These are phyloP conservation scores for Conchocele bisecta DNA, from an alignment of 2,888 invertebrate genomes.

Conservation along the genomic window DNA sequence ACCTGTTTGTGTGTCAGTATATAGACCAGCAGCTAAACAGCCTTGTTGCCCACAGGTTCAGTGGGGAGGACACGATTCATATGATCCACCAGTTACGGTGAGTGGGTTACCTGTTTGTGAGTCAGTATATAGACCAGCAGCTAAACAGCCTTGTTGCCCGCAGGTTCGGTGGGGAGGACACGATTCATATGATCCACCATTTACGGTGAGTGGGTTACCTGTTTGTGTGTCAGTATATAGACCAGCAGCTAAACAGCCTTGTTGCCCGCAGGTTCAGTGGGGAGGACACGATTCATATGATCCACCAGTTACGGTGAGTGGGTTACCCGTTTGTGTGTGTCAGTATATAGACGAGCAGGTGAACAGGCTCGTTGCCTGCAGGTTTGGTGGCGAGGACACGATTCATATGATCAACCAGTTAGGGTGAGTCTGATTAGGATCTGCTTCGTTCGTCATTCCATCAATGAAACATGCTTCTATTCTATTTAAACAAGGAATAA, in stretches of 20 bases:
- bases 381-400: conserved; percentile 74
- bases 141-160: conserved; percentile 73
- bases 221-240: no score
- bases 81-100: conserved; percentile 61
- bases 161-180: conserved; percentile 73
- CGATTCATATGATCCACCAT: conserved; percentile 55
- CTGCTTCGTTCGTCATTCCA: no score
- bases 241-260: conserved; percentile 74
- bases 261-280: conserved; percentile 72
- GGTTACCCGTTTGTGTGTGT: no score
- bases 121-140: conserved; percentile 78
- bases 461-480: no score
- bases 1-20: no score
- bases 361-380: conserved; percentile 69
- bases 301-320: conserved; percentile 58
- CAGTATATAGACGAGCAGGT: conserved; percentile 78
- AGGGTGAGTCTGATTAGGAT: no score
- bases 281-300: conserved; percentile 66
- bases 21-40: conserved; percentile 75
- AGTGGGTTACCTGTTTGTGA: no score
- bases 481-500: no score
- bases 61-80: conserved; percentile 69
- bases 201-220: conserved; percentile 55
- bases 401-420: conserved; percentile 56
- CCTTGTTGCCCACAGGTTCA: conserved; percentile 73